A percentile compares a stretch with the other conserved stretches of the same genome.
phyloP scores from a whole-genome alignment of 2,113 vertebrate genomes.

The Todiramphus saurophagus region DNA sequence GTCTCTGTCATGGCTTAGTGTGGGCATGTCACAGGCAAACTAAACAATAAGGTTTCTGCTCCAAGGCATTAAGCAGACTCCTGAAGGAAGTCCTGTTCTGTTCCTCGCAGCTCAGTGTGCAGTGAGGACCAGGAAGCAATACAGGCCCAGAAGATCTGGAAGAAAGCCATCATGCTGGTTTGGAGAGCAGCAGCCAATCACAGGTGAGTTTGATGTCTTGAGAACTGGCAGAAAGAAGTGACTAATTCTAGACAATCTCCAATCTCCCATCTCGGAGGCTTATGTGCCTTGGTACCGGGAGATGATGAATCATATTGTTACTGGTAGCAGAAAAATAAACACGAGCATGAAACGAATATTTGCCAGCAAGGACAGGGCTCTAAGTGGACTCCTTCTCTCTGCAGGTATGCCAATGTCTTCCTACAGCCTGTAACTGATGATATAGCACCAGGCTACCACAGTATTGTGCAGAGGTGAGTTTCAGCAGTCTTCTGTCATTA shows the following conservation, averaged over 20 bases:
- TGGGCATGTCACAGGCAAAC: neutral
- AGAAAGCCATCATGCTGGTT: constrained; percentile 99
- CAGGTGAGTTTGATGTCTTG: constrained; percentile 78
- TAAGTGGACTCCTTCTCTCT: constrained; percentile 23
- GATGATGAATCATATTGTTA: neutral
- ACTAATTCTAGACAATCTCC: constrained; percentile 3
- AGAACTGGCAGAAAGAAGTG: constrained; percentile 3
- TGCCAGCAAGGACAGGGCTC: neutral
- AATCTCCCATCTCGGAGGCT: neutral
- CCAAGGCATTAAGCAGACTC: neutral
- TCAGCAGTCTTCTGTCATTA: neutral
- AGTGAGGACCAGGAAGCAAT: constrained; percentile 98
- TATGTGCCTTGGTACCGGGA: neutral
- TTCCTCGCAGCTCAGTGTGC: constrained; percentile 88
- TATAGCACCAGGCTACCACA: constrained; percentile 98
- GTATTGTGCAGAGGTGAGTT: constrained; percentile 95
- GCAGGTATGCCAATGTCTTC: constrained; percentile 97
- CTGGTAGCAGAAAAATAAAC: neutral
- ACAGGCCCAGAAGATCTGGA: constrained; percentile 99
- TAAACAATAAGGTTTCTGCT: neutral
- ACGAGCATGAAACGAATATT: neutral
- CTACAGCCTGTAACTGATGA: constrained; percentile 97
- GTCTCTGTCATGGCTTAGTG: neutral
- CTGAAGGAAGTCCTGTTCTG: neutral
- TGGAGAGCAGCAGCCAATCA: constrained; percentile 99